A percentile compares a stretch with the other conserved stretches of the same genome.
These are phyloP conservation scores for Acanthosepion esculentum DNA, from an alignment of 2,888 invertebrate species.

Conservation along the genomic window DNA sequence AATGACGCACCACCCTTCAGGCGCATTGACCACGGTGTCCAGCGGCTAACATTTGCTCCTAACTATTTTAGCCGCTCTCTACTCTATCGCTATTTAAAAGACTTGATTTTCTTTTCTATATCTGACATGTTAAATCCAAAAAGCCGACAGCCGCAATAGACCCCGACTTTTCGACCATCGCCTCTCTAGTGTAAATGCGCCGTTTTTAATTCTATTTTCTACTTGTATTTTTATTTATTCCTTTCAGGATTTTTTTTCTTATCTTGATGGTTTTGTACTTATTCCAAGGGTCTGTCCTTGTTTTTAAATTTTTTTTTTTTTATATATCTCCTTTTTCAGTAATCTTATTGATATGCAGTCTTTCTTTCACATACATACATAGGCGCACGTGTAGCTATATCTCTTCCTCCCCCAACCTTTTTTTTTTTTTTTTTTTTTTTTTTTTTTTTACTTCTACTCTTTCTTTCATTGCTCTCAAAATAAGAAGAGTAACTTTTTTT, in stretches of 20 bases:
- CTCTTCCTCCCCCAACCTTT: too few relatives aligned
- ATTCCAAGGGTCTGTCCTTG: too few relatives aligned
- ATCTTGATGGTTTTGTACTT: too few relatives aligned
- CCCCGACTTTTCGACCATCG: conserved; percentile 15
- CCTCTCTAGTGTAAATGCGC: not conserved
- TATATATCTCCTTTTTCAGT: too few relatives aligned
- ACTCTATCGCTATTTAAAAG: not conserved
- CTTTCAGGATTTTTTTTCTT: not conserved
- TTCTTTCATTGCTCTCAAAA: too few relatives aligned
- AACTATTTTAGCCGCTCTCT: not conserved
- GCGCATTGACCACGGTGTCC: not conserved
- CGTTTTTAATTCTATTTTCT: not conserved
- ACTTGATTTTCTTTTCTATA: not conserved
- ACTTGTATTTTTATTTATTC: not conserved
- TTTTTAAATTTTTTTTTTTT: too few relatives aligned
- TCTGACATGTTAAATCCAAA: not conserved
- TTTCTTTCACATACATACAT: too few relatives aligned
- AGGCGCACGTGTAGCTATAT: too few relatives aligned
- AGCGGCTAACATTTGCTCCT: not conserved
- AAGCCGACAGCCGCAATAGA: not conserved
- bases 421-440: too few relatives aligned
- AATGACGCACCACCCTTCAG: not conserved
- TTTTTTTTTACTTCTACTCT: too few relatives aligned
- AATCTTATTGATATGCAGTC: too few relatives aligned
- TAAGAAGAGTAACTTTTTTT: too few relatives aligned